These are phyloP conservation scores for Pecten maximus DNA, from an alignment of 2,888 invertebrate species.

Conservation along the genomic window DNA sequence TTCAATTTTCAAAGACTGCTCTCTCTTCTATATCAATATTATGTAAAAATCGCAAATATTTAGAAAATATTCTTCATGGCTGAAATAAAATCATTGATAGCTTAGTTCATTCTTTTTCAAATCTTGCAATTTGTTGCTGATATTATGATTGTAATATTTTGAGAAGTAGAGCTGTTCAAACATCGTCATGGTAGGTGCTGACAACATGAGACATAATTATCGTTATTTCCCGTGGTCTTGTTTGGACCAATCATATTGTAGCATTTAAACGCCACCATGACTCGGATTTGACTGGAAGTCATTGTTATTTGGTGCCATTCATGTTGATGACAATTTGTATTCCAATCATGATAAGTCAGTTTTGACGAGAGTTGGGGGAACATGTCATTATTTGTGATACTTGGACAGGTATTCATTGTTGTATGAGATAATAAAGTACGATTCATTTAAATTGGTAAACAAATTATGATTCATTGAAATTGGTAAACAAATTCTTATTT, in stretches of 20 bases:
- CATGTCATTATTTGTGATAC: neutral
- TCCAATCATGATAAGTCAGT: neutral
- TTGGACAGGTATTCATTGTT: neutral
- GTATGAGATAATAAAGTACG: neutral
- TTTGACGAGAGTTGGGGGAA: neutral
- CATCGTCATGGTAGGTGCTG: neutral
- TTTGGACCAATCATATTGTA: neutral
- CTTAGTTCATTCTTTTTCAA: neutral
- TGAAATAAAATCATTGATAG: too few relatives aligned
- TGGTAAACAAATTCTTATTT: neutral
- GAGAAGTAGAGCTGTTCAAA: neutral
- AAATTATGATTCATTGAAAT: too few relatives aligned
- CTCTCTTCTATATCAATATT: too few relatives aligned
- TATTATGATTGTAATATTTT: neutral
- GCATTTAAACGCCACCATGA: neutral
- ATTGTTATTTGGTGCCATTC: neutral
- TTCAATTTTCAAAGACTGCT: too few relatives aligned
- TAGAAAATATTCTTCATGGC: too few relatives aligned
- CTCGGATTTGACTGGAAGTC: neutral
- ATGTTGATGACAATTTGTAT: neutral
- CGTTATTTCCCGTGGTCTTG: neutral
- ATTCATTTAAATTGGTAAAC: neutral
- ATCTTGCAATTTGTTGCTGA: neutral
- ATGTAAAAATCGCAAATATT: too few relatives aligned
- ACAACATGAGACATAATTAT: neutral